Evolutionary conservation across 2,113 vertebrate species (phyloP).

Genomic region (Leuciscus idus): DNA sequence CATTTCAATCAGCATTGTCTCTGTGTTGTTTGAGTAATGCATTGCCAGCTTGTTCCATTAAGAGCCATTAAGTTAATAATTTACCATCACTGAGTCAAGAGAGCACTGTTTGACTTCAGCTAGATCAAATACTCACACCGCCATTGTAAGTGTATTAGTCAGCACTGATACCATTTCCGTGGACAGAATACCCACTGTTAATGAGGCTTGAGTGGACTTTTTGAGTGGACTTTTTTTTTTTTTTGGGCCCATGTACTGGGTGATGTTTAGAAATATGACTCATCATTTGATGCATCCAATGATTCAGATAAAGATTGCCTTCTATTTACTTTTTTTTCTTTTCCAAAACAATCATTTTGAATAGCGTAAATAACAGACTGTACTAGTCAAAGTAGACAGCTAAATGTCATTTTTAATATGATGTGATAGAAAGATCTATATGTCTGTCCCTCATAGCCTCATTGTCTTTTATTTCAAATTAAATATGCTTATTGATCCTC

Average conservation of each 20-base stretch:
- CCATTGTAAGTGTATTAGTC: neutral
- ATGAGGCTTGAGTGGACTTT: neutral
- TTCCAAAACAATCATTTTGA: too few species aligned
- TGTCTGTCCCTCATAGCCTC: neutral
- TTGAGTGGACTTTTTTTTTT: neutral
- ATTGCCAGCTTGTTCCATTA: conserved; percentile 23
- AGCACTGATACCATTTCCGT: neutral
- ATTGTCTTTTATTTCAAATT: too few species aligned
- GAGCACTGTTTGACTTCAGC: conserved; percentile 9
- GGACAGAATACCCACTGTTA: neutral
- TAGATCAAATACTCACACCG: conserved; percentile 11
- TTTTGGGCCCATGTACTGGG: neutral
- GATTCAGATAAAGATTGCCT: neutral
- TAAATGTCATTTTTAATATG: neutral
- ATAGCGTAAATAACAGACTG: too few species aligned
- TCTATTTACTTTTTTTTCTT: neutral
- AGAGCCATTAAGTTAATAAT: conserved; percentile 51
- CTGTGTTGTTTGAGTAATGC: neutral
- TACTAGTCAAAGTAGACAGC: neutral
- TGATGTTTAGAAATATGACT: neutral
- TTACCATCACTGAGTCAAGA: conserved; percentile 31
- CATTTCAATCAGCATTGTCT: neutral
- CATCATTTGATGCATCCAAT: neutral
- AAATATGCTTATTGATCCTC: too few species aligned
- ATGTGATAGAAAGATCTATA: neutral